phyloP scores from a whole-genome alignment of 2,113 vertebrate species.

The Lagopus muta region DNA sequence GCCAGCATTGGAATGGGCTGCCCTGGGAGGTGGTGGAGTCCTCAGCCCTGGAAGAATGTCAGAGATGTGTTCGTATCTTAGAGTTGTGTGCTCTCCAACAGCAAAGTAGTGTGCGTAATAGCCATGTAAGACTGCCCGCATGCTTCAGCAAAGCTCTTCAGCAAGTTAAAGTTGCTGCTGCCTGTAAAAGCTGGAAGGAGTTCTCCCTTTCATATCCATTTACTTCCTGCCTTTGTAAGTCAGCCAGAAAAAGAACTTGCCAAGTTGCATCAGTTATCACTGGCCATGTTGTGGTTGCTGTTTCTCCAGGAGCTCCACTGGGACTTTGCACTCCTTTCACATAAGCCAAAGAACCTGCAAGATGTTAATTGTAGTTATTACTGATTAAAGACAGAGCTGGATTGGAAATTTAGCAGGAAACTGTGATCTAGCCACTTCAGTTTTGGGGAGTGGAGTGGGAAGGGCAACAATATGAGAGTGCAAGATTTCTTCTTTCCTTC shows the following conservation, averaged over 20 bases:
- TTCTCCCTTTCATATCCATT: neutral
- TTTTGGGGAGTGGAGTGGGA: neutral
- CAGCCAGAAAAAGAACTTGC: neutral
- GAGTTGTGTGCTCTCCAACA: fast-evolving
- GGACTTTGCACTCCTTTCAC: neutral
- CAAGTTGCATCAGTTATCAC: neutral
- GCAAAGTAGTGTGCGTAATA: neutral
- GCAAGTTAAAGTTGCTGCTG: neutral
- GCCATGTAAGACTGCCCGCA: neutral
- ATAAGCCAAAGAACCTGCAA: neutral
- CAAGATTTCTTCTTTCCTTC: neutral
- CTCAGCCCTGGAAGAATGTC: neutral
- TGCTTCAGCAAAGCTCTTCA: neutral
- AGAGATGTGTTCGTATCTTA: neutral
- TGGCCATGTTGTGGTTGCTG: neutral
- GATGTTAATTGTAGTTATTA: neutral
- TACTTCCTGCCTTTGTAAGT: neutral
- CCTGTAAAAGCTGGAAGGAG: neutral
- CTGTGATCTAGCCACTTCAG: neutral
- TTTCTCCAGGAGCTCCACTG: neutral
- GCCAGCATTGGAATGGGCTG: neutral
- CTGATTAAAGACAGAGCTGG: neutral
- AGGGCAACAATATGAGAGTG: fast-evolving
- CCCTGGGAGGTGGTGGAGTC: neutral
- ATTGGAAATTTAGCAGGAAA: neutral